Percentiles rank a stretch among this genome's conserved stretches.
Evolutionary conservation across 2,113 vertebrate species (phyloP).

Genomic region (Rallus limicola): DNA sequence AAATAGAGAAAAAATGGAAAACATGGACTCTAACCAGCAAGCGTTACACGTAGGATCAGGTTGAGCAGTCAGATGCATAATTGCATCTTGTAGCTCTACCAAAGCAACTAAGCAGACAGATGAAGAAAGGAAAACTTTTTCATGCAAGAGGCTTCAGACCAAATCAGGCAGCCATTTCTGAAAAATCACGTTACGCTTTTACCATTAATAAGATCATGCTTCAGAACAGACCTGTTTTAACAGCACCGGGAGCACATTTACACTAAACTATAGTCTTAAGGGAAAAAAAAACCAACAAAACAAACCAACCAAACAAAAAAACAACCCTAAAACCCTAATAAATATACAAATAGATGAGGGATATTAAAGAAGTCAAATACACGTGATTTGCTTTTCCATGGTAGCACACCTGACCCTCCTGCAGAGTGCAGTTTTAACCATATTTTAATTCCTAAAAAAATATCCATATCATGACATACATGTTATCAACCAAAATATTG

Average conservation of each 20-base stretch:
- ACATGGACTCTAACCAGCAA: neutral
- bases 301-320: too few species aligned
- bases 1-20: neutral
- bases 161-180: neutral
- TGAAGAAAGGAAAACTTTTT: neutral
- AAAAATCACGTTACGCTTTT: too few species aligned
- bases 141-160: neutral
- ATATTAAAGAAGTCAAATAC: neutral
- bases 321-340: neutral
- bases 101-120: neutral
- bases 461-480: neutral
- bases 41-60: accelerated
- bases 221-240: neutral
- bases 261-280: neutral
- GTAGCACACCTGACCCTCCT: neutral
- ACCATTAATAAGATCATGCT: neutral
- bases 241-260: neutral
- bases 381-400: neutral
- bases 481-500: neutral
- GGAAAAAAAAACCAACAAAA: neutral
- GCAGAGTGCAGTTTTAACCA: neutral
- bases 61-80: neutral
- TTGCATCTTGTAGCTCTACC: neutral
- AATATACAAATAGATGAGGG: neutral
- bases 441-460: neutral